Evolutionary conservation across 2,797 vertebrate genomes (phyloP), one percentile per base, ranked within the genome.

Genomic region (Phyllotis vaccarum): DNA sequence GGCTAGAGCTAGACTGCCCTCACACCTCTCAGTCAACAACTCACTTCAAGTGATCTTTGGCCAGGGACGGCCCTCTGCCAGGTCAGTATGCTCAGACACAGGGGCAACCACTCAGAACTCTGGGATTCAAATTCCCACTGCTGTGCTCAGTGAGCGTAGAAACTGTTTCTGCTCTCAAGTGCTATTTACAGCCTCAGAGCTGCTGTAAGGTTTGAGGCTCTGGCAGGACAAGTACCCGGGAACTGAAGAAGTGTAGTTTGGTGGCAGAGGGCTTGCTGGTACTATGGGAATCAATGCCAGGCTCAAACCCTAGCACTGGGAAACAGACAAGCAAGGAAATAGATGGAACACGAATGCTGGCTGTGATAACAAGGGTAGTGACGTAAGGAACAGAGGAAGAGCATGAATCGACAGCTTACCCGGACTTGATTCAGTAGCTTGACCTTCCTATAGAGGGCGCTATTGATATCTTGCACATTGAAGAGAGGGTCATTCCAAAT

Each of bases 401-500:
- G 34, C 27, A 31, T 66, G 60, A 60, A 62, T 46, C n/a, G 49
- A 2, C 49, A 5, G 31, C 99, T 98, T 98, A 99, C 99, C 98
- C 99, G 98, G 94, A 99, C 99, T 46, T 99, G 98, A 96, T 99
- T 99, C 97, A 99, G 98, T 64, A 98, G 98, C 97, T 99, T 99
- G 96, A 99, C 98, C 96, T 99, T 99, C 97, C 99, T 99, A 97
- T 99, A 99, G 70, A 99, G 98, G 80, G 98, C 95, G 13, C 98
- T 99, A 97, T 99, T 99, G 98, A 99, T 99, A 98, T 99, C 99
- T 76, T 98, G 99, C 88, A 99, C 98, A 3, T 99, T 99, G 98
- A 99, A 99, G 88, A 99, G 99, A 0, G 99, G 99, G 92, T 99
- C 99, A 0, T 99, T 99, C 89, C 99, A 99, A 49, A 99, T 99